A percentile compares a stretch with the other conserved stretches of the same genome.
Conservation (phyloP, 2,888 invertebrate genomes). For the Allolobophora icterica region DNA sequence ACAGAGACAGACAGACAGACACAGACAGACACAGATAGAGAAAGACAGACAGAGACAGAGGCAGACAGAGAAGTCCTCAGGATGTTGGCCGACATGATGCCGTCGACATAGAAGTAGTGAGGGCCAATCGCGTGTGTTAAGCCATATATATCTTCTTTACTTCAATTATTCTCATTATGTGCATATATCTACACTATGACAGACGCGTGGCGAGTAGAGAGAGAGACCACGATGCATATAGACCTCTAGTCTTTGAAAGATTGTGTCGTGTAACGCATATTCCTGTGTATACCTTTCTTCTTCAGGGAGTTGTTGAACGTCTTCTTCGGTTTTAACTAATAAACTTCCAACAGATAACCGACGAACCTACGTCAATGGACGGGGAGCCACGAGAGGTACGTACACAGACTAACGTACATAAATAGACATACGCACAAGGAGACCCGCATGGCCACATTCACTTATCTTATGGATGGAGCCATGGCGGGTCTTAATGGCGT, state of each 20-base stretch:
- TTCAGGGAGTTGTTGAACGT: background rate
- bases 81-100: background rate
- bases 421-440: no score
- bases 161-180: background rate
- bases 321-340: background rate
- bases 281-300: background rate
- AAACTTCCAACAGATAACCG: background rate
- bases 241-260: background rate
- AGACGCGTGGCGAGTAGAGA: background rate
- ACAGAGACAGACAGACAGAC: background rate
- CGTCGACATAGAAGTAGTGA: background rate
- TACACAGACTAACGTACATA: no score
- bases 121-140: background rate
- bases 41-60: background rate
- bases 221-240: no score
- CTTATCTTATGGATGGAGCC: background rate
- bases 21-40: background rate
- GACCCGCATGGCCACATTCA: background rate
- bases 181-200: background rate
- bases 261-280: background rate
- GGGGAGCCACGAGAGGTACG: background rate
- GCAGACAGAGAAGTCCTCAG: background rate
- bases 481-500: background rate
- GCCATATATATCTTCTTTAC: background rate
- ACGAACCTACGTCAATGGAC: background rate